Percentiles rank a stretch among this genome's conserved stretches.
Conservation (phyloP, 2,888 invertebrate genomes). For the Drosophila greeni region DNA sequence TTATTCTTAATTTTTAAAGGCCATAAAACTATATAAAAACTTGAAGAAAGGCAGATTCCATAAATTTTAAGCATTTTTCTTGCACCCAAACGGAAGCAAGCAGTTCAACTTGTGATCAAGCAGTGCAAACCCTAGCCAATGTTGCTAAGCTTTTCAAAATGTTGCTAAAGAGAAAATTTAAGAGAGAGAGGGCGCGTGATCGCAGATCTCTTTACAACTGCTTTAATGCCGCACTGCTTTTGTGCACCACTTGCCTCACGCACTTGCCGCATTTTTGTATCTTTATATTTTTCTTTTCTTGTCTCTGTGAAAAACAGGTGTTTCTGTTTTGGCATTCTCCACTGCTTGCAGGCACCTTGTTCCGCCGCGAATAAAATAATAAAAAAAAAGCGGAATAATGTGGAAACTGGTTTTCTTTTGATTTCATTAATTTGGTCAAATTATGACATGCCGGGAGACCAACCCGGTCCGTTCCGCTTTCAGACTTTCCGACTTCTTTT, state of each 20-base stretch:
- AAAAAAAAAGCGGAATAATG: conserved; percentile 6
- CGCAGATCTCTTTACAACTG: background rate
- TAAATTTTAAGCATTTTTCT: background rate
- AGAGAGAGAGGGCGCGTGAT: background rate
- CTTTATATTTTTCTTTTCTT: conserved; percentile 2
- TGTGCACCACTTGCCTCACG: conserved; percentile 40
- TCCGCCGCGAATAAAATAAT: conserved; percentile 10
- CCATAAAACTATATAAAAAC: background rate
- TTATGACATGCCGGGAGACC: conserved; percentile 41
- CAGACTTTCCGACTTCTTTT: conserved; percentile 32
- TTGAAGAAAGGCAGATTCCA: background rate
- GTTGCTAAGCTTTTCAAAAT: background rate
- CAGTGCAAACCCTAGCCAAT: background rate
- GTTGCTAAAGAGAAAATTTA: background rate
- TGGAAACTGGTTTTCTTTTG: conserved; percentile 49
- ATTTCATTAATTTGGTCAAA: conserved; percentile 55
- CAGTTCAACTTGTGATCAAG: too few relatives aligned
- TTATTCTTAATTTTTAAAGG: accelerated
- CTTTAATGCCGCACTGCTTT: conserved; percentile 19
- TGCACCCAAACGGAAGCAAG: too few relatives aligned
- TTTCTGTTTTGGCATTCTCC: conserved; percentile 31
- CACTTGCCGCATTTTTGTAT: conserved; percentile 23
- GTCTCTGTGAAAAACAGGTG: conserved; percentile 39
- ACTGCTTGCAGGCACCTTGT: conserved; percentile 32
- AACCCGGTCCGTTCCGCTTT: conserved; percentile 24